Evolutionary conservation across 1,140 invertebrate genomes (phyloP).

Genomic region (Drosophila serrata): DNA sequence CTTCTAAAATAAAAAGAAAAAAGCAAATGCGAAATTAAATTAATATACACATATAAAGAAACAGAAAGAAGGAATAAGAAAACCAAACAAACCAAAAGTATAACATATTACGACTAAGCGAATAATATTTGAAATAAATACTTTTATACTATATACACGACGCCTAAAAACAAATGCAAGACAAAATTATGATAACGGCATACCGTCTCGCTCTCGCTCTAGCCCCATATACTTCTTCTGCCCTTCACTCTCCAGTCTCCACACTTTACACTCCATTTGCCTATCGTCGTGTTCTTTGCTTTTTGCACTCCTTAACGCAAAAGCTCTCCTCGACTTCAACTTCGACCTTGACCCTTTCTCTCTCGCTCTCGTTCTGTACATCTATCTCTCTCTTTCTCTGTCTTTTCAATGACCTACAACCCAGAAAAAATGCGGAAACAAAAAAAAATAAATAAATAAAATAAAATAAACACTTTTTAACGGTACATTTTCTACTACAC

Average conservation of each 20-base stretch:
- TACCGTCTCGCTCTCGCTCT: constrained; percentile 13
- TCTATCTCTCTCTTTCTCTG: constrained; percentile 50
- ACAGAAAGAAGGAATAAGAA: constrained; percentile 32
- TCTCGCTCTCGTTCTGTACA: constrained; percentile 55
- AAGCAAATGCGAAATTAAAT: constrained; percentile 43
- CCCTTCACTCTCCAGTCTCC: constrained; percentile 1
- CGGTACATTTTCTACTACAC: constrained; percentile 74
- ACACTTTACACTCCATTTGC: constrained; percentile 17
- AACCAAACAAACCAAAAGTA: constrained; percentile 21
- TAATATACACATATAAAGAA: constrained; percentile 57
- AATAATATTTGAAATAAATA: constrained; percentile 54
- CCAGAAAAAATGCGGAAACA: constrained; percentile 25
- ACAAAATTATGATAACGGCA: constrained; percentile 32
- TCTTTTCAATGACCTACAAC: constrained; percentile 45
- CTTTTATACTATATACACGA: constrained; percentile 74
- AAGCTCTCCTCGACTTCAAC: constrained; percentile 38
- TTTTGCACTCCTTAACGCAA: constrained; percentile 23
- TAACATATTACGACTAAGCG: constrained; percentile 55
- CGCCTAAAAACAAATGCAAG: constrained; percentile 41
- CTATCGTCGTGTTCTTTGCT: constrained; percentile 30
- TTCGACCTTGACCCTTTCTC: constrained; percentile 43
- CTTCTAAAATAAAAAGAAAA: constrained; percentile 50
- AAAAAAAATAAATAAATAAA: constrained; percentile 18
- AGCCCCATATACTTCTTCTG: constrained; percentile 11
- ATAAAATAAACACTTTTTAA: constrained; percentile 57